A percentile compares a stretch with the other conserved stretches of the same genome.
Conservation (phyloP, 2,888 invertebrate genomes). For the Charanyca ferruginea region DNA sequence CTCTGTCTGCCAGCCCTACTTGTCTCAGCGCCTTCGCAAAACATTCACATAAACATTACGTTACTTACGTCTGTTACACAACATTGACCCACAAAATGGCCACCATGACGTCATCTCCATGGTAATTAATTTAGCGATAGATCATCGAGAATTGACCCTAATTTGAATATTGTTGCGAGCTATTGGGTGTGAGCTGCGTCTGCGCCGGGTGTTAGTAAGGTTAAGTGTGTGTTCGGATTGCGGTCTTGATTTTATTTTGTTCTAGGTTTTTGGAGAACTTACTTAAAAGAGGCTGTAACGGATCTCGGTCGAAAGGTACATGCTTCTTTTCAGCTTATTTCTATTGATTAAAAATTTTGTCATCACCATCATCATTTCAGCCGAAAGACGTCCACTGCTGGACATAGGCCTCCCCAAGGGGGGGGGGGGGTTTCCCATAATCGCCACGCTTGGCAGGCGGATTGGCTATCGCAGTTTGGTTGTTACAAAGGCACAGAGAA, state of each 20-base stretch:
- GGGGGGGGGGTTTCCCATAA: too few species aligned
- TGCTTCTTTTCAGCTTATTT: too few species aligned
- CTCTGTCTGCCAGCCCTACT: constrained; percentile 35
- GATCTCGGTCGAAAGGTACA: too few species aligned
- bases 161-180: constrained; percentile 57
- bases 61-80: constrained; percentile 62
- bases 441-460: too few species aligned
- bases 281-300: too few species aligned
- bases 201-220: constrained; percentile 39
- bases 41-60: constrained; percentile 57
- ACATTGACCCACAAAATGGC: constrained; percentile 59
- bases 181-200: constrained; percentile 21
- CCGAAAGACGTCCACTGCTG: too few species aligned
- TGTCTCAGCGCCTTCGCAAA: constrained; percentile 42
- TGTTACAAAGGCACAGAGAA: too few species aligned
- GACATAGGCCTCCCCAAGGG: too few species aligned
- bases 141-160: constrained; percentile 64
- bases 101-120: constrained; percentile 50
- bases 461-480: too few species aligned
- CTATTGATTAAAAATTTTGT: too few species aligned
- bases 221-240: constrained; percentile 42
- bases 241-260: background rate
- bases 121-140: constrained; percentile 58
- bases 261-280: too few species aligned
- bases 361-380: too few species aligned